These are phyloP conservation scores for Plagodis pulveraria DNA, from an alignment of 2,888 invertebrate species.

Conservation along the genomic window DNA sequence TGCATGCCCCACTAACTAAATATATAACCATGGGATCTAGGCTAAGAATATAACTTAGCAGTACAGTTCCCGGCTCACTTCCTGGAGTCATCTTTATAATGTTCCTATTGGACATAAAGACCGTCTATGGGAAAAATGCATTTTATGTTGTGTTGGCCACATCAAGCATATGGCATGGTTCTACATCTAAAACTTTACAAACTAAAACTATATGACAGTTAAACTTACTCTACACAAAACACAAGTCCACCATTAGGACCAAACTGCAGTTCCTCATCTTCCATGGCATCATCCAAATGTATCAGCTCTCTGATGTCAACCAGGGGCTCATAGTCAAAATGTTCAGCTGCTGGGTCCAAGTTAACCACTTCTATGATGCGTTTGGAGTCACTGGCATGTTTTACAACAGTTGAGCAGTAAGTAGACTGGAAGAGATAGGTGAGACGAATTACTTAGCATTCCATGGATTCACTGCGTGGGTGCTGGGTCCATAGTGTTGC, in stretches of 20 bases:
- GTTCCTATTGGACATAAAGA: no score
- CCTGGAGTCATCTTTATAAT: no score
- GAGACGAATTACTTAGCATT: no score
- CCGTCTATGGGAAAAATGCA: no score
- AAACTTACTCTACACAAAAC: slow-evolving; percentile 95
- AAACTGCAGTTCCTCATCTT: slow-evolving; percentile 95
- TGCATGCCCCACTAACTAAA: no score
- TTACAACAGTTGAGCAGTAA: slow-evolving; percentile 95
- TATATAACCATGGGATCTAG: no score
- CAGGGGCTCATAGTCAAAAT: slow-evolving; percentile 95
- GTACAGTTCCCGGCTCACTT: no score
- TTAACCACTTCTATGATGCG: slow-evolving; percentile 95
- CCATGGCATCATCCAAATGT: slow-evolving; percentile 98
- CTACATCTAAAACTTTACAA: neutral
- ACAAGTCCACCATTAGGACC: slow-evolving; percentile 99
- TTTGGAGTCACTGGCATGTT: slow-evolving; percentile 91
- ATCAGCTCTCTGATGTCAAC: slow-evolving; percentile 96
- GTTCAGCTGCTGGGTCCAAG: slow-evolving; percentile 98
- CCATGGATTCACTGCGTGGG: no score
- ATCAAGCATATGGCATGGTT: neutral
- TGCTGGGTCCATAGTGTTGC: no score
- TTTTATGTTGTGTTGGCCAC: no score
- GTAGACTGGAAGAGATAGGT: slow-evolving; percentile 90
- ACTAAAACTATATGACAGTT: neutral
- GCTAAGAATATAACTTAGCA: no score